Conservation (phyloP, 2,113 vertebrate genomes). For the Sinocyclocheilus grahami region DNA sequence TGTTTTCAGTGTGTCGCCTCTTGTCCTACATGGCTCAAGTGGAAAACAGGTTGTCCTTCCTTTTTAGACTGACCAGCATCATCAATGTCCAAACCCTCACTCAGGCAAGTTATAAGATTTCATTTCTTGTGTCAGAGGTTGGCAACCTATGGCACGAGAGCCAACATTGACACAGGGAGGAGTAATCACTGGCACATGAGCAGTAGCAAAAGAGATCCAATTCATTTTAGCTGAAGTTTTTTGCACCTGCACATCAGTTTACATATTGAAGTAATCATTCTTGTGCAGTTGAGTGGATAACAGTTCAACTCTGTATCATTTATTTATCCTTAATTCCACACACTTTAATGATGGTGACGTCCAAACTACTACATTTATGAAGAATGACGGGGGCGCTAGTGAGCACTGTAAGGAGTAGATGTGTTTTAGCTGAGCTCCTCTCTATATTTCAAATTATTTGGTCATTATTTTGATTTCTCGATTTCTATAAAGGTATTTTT, state of each 20-base stretch:
- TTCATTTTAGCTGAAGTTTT: not conserved
- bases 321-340: too few species aligned
- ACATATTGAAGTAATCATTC: not conserved
- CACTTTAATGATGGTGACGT: too few species aligned
- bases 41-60: slow-evolving; percentile 92
- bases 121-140: not conserved
- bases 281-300: not conserved
- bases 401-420: too few species aligned
- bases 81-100: slow-evolving; percentile 98
- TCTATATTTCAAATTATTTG: too few species aligned
- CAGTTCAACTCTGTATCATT: too few species aligned
- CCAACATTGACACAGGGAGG: too few species aligned
- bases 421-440: too few species aligned
- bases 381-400: too few species aligned
- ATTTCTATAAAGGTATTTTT: too few species aligned
- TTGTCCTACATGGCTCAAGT: slow-evolving; percentile 94
- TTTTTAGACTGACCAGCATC: slow-evolving; percentile 96
- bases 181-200: too few species aligned
- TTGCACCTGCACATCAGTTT: not conserved
- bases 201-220: not conserved
- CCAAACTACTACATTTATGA: too few species aligned
- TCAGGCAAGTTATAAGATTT: slow-evolving; percentile 76
- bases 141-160: not conserved
- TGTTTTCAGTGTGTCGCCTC: slow-evolving; percentile 93
- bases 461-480: too few species aligned